Evolutionary conservation across 1,140 invertebrate species (phyloP), one percentile per base, ranked within the genome.

Genomic region (Lepidurus couesii): DNA sequence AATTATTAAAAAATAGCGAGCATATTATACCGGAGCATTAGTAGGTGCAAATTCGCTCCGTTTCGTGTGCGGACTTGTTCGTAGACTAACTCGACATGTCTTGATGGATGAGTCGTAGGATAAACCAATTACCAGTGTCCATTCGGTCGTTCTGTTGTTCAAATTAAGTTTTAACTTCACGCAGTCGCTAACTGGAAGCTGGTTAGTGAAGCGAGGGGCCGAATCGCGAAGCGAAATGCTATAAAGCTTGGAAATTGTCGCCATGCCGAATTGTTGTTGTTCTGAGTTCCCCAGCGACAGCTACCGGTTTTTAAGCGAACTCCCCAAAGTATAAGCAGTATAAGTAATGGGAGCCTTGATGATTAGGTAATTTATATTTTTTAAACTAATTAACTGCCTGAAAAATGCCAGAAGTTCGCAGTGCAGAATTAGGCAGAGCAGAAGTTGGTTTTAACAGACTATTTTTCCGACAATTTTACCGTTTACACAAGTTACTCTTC

Each of bases 381-480:
- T 65, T 21, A 7, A 65, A 65, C 2, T 34, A 34, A 34, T 13
- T 65, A 7, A 65, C 53, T 65, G 53, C 13, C 53, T 21, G 34
- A 34, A 65, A n/a, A 65, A 65, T 65, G 53, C 53, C 53, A 65
- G n/a, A 7, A 21, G 6, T 65, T 65, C 53, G 7, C 4, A 65
- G 3, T 21, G 53, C 53, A 9, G 53, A 65, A 21, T 16, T 16
- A 16, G 13, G 21, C 1, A 65, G n/a, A 21, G 4, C 53, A 16
- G 9, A 65, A 65, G 13, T 65, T 65, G 82, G 82, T n/a, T 86
- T 87, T 82, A 83, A 85, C 78, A 53, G 82, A 42, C 79, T 78
- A 45, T 86, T 86, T 81, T 82, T 86, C 78, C 83, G 83, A 76
- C 80, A 86, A 53, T 85, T 86, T 78, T 81, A 82, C 74, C 82